Conservation (phyloP, 2,888 invertebrate species). For the Drosophila ezoana region DNA sequence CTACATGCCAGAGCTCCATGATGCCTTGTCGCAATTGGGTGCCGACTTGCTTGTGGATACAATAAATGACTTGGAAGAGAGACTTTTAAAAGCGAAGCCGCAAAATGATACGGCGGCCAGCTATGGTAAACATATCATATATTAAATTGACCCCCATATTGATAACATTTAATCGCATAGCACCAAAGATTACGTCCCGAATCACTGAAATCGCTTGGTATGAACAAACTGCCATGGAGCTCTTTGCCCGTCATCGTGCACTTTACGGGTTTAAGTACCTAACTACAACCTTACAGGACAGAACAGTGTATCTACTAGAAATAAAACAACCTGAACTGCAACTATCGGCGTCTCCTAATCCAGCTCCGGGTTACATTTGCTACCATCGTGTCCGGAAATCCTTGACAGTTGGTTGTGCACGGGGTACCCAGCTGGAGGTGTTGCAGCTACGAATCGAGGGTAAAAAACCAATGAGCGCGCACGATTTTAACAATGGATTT, state of each 20-base stretch:
- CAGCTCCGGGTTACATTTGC: slow-evolving; percentile 87
- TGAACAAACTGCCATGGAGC: slow-evolving; percentile 87
- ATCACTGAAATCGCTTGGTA: slow-evolving; percentile 89
- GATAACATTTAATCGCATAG: slow-evolving; percentile 84
- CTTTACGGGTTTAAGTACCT: slow-evolving; percentile 88
- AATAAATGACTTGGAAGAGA: slow-evolving; percentile 87
- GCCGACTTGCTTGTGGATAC: slow-evolving; percentile 89
- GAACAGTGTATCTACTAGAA: slow-evolving; percentile 88
- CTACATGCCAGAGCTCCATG: slow-evolving; percentile 88
- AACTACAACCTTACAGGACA: slow-evolving; percentile 87
- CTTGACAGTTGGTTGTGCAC: slow-evolving; percentile 89
- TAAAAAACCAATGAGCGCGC: slow-evolving; percentile 90
- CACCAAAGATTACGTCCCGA: slow-evolving; percentile 89
- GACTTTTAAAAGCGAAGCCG: slow-evolving; percentile 86
- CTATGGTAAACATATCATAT: slow-evolving; percentile 87
- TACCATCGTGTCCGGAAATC: slow-evolving; percentile 87
- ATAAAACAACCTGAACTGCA: slow-evolving; percentile 73
- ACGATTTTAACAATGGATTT: slow-evolving; percentile 95
- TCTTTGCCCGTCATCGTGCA: slow-evolving; percentile 91
- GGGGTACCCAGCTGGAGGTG: slow-evolving; percentile 88
- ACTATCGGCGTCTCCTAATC: slow-evolving; percentile 25
- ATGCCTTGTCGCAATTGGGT: slow-evolving; percentile 88
- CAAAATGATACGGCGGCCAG: slow-evolving; percentile 88
- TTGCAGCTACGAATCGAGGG: slow-evolving; percentile 88
- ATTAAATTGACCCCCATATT: neutral